Percentiles rank a stretch among this genome's conserved stretches.
Evolutionary conservation across 2,888 invertebrate genomes (phyloP).

Genomic region (Emmelina monodactyla): DNA sequence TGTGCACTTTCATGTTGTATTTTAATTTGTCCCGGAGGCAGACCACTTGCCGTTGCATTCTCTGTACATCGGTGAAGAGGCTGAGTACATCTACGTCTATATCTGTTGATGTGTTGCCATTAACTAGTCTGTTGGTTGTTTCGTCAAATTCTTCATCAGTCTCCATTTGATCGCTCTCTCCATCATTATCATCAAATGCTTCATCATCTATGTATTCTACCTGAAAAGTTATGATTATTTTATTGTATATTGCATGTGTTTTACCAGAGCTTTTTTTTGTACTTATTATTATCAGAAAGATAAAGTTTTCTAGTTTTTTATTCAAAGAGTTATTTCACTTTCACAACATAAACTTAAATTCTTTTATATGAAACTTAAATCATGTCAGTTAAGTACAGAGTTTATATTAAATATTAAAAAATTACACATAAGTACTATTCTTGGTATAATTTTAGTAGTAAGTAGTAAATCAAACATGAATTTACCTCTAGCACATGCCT

Average conservation of each 20-base stretch:
- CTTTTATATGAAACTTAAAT: no score
- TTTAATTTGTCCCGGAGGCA: conserved; percentile 41
- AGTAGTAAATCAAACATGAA: conserved; percentile 1
- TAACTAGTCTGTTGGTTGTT: conserved; percentile 22
- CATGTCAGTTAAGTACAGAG: no score
- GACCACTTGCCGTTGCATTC: conserved; percentile 42
- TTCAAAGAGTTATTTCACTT: no score
- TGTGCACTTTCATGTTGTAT: conserved; percentile 39
- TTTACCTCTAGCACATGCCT: conserved; percentile 52
- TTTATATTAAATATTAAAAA: no score
- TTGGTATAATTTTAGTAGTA: no score
- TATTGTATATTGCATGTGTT: no score
- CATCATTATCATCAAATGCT: conserved; percentile 37
- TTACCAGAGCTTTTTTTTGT: no score
- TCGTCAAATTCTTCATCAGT: conserved; percentile 29
- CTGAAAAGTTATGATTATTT: no score
- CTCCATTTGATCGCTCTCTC: conserved; percentile 32
- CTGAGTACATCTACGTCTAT: conserved; percentile 33
- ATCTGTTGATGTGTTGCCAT: conserved; percentile 11
- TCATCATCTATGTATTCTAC: conserved; percentile 60
- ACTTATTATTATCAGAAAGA: no score
- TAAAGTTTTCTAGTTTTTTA: no score
- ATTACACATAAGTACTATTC: no score
- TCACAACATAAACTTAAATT: no score
- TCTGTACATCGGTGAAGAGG: conserved; percentile 50